Base-by-base conservation (phyloP, 2,888 invertebrate genomes). In the Hemithea aestivaria region DNA sequence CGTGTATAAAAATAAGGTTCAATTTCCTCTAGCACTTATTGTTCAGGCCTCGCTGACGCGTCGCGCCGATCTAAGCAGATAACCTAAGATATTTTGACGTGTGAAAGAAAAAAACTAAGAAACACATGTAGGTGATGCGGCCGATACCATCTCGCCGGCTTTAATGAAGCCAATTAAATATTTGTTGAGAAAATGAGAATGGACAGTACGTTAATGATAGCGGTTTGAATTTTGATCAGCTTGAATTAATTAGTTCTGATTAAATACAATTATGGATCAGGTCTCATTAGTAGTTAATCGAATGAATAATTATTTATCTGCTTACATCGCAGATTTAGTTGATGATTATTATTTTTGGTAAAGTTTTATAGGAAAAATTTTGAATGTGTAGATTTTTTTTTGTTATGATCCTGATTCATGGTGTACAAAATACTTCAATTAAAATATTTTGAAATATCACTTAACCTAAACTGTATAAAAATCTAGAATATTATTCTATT, bases 71-170 rank as follows among this genome's bases (percentile, higher is more conserved):
- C 61, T 45, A 51, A 43, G 27, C 37, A 60, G 77, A 81, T 78
- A 77, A 61, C 45, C 57, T 66, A 59, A 71, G 62, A 69, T 68
- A 69, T 73, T 78, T 70, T 75, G 75, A 77, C 73, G 70, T 68
- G 73, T 68, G 64, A 67, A 67, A 46, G 59, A 57, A 53, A 62
- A 59, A 73, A 73, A 65, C 60, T 58, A 55, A 54, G 50, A 51
- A 61, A 64, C 64, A 48, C 52, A 60, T 59, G 62, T 62, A 47
- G 56, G 57, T 58, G 54, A 66, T 58, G 66, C 62, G 41, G 33
- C 32, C 26, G 37, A 40, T 54, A 65, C 56, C 58, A 63, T 54
- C 41, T 40, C 44, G 43, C 50, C 53, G 54, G 51, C 52, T 45
- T 46, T 53, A 53, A 53, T 53, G 53, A 53, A 53, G 50, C 53